These are phyloP conservation scores for Danio choprae DNA, from an alignment of 2,797 vertebrate genomes.

Conservation along the genomic window DNA sequence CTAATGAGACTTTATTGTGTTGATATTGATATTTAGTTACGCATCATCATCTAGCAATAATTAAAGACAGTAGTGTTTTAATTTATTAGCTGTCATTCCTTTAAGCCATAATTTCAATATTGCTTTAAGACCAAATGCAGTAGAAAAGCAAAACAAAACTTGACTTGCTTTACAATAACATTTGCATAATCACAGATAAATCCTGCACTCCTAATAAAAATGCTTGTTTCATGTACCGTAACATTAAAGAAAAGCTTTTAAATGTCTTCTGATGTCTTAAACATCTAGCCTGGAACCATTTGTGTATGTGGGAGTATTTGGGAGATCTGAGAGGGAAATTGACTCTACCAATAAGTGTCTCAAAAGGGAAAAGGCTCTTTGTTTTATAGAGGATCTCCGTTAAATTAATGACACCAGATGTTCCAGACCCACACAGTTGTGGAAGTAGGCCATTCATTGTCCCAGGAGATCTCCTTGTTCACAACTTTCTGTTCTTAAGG, in stretches of 20 bases:
- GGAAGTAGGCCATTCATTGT: slow-evolving; percentile 50
- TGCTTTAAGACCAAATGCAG: too few relatives aligned
- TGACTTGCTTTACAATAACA: neutral
- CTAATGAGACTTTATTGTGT: too few relatives aligned
- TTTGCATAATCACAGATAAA: neutral
- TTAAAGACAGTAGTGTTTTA: too few relatives aligned
- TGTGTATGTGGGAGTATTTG: slow-evolving; percentile 37
- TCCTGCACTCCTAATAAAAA: neutral
- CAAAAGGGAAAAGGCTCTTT: slow-evolving; percentile 39
- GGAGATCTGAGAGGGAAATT: slow-evolving; percentile 31
- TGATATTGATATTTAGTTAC: too few relatives aligned
- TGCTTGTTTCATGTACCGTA: neutral
- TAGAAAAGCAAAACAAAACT: neutral
- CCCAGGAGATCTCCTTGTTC: slow-evolving; percentile 47
- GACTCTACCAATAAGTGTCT: slow-evolving; percentile 35
- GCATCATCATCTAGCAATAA: too few relatives aligned
- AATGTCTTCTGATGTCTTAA: slow-evolving; percentile 38
- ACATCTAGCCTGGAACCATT: slow-evolving; percentile 34
- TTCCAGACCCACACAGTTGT: slow-evolving; percentile 47
- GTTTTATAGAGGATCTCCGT: slow-evolving; percentile 41
- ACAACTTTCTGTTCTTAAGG: slow-evolving; percentile 56
- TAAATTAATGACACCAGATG: slow-evolving; percentile 52
- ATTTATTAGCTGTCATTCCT: too few relatives aligned
- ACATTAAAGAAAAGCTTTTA: slow-evolving; percentile 19
- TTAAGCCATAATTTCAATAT: too few relatives aligned